Base-by-base conservation (phyloP, 2,113 vertebrate genomes). In the Brevimyrus niger region DNA sequence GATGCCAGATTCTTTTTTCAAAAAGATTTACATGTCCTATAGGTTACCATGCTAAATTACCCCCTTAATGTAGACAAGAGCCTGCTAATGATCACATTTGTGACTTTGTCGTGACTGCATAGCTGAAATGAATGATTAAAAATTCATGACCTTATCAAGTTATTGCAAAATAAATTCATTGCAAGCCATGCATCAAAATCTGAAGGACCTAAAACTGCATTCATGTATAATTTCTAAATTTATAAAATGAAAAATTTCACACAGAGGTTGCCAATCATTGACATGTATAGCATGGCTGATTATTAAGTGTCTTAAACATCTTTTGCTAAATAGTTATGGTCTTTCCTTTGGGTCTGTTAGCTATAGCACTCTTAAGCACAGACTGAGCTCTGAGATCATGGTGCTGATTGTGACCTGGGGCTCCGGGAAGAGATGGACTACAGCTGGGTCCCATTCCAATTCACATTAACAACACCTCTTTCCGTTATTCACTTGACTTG, bases 21-120 rank as follows among this genome's bases (percentile, higher is more conserved):
- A 87, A 58, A 87, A 23, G 13, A 38, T 42, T 87, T 87, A 53
- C 87, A 65, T 65, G 35, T 50, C 53, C 35, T 55, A 46, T 87
- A 61, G 55, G 19, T 65, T 87, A 58, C 53, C 53, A 27, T 58
- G 86, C 65, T 15, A 87, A 58, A 61, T 87, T 21, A 23, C 7
- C 53, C 86, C 58, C 35, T 87, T 65, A 87, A 65, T 44, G 53
- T 65, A 65, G 35, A 65, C 38, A 65, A 50, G 31, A 58, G 55
- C 21, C 27, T 87, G 19, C 55, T 87, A 87, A 87, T 47, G 38
- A 46, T 87, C 87, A 87, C 51, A 87, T 87, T 87, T 87, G 51
- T 58, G 87, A 87, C 51, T 87, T 2, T 87, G 87, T 58, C 35
- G 27, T 58, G 48, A 19, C 19, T 65, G 35, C 87, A 44, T 21